Evolutionary conservation across 2,797 vertebrate species (phyloP), one percentile per base, ranked within the genome.

Genomic region (Adelosebastes latens): DNA sequence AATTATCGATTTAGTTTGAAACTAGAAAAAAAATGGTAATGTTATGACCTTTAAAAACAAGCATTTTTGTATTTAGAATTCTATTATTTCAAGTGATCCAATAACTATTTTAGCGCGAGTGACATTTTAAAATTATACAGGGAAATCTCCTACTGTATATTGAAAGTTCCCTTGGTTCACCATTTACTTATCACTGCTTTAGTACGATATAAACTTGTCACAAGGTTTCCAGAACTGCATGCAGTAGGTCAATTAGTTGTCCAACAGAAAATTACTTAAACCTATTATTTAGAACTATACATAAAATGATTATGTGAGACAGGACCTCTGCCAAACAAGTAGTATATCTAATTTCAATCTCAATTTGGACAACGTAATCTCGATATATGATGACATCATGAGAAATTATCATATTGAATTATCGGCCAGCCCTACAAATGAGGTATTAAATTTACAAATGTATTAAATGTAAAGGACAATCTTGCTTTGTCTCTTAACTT

Each of bases 1-100:
- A 96, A 96, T 95, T 56, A 96, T 96, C 93, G 95, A 97, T 97
- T 97, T 93, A 71, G 83, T 46, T 77, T 71, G 4, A 80, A 85
- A 62, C 5, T 32, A 74, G 42, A 8, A 69, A 77, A 52, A 46
- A 77, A 63, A 29, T 65, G 8, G 31, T 29, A 29, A 36, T 13
- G 20, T 53, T 34, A 42, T 61, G 29, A 86, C 27, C 67, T 79
- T 59, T 9, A 31, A 75, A 75, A 77, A 77, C 20, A 67, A 64
- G 10, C 7, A 8, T 66, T 20, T 52, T 61, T 76, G 9, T 68
- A 39, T 77, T 66, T 24, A 62, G 11, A 58, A 68, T 7, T 66
- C 12, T 20, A 65, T 25, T 39, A 70, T 64, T 61, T 69, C 2
- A 82, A 66, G 7, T 6, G 22, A 79, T 71, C 13, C 10, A 78